Evolutionary conservation across 2,888 invertebrate genomes (phyloP).

Genomic region (Brachyptera risi): DNA sequence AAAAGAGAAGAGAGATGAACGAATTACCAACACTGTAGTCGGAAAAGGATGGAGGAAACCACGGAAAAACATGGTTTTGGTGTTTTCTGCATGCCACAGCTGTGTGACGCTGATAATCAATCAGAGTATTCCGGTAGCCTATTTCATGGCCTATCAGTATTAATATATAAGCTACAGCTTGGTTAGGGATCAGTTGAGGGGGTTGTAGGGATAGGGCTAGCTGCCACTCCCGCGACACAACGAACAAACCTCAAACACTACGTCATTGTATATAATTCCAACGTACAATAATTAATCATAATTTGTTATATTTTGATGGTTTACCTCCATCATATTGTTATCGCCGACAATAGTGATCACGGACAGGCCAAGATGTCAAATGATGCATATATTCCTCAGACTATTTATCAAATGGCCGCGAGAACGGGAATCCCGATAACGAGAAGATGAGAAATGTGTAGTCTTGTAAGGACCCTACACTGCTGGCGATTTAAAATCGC

Average conservation of each 20-base stretch:
- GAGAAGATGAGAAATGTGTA: too few species aligned
- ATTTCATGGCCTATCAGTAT: conserved; percentile 17
- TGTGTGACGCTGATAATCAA: conserved; percentile 5
- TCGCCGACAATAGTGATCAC: not conserved
- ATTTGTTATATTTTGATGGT: conserved; percentile 1
- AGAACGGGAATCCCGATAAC: too few species aligned
- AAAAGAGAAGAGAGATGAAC: not conserved
- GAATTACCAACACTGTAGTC: too few species aligned
- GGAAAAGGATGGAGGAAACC: not conserved
- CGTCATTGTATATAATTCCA: conserved; percentile 3
- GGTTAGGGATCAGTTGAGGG: not conserved
- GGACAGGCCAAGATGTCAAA: not conserved
- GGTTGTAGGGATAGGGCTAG: not conserved
- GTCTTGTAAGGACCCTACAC: too few species aligned
- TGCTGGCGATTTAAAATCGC: too few species aligned
- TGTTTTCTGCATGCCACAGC: not conserved
- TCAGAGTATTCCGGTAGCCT: conserved; percentile 6
- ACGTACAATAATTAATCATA: conserved; percentile 18
- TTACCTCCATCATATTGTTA: not conserved
- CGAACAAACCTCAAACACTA: conserved; percentile 13
- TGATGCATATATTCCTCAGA: too few species aligned
- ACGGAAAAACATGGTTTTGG: conserved; percentile 12
- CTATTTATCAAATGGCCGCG: too few species aligned
- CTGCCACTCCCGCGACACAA: not conserved
- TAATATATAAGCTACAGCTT: not conserved